Percentiles rank a stretch among this genome's conserved stretches.
phyloP scores from a whole-genome alignment of 2,888 invertebrate species.

The Vesta saturnalis region DNA sequence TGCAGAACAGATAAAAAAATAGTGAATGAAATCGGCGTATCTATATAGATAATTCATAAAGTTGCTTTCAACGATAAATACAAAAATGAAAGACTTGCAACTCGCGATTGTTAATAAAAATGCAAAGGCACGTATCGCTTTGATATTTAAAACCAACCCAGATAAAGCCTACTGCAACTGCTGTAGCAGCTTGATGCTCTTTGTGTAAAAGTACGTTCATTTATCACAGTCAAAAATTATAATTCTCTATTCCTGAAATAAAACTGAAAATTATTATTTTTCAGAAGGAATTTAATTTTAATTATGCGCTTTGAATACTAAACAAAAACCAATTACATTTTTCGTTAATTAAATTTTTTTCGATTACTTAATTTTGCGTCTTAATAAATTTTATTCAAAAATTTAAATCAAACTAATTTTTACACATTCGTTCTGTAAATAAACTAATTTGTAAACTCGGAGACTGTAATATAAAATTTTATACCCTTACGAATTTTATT shows the following conservation, averaged over 20 bases:
- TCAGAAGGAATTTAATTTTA: neutral
- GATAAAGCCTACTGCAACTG: conserved; percentile 31
- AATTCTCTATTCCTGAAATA: neutral
- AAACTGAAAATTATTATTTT: neutral
- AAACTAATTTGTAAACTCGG: too few relatives aligned
- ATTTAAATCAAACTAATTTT: neutral
- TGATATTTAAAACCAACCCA: conserved; percentile 34
- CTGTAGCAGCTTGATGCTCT: conserved; percentile 12
- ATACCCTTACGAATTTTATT: too few relatives aligned
- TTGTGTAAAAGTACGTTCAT: conserved; percentile 22
- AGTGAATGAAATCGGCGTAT: neutral
- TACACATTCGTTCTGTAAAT: neutral
- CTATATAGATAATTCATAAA: neutral
- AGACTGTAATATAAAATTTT: too few relatives aligned
- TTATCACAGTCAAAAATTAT: conserved; percentile 15
- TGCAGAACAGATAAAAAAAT: neutral
- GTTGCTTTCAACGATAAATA: neutral
- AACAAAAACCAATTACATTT: conserved; percentile 1
- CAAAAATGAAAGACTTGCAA: conserved; percentile 19
- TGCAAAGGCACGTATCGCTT: conserved; percentile 29
- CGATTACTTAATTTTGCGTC: too few relatives aligned
- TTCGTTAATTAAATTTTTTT: conserved; percentile 1
- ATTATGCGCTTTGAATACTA: neutral
- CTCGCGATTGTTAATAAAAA: conserved; percentile 21
- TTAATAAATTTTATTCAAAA: neutral